Percentiles rank a stretch among this genome's conserved stretches.
phyloP scores from a whole-genome alignment of 2,797 vertebrate genomes.

The Sebastes miniatus region DNA sequence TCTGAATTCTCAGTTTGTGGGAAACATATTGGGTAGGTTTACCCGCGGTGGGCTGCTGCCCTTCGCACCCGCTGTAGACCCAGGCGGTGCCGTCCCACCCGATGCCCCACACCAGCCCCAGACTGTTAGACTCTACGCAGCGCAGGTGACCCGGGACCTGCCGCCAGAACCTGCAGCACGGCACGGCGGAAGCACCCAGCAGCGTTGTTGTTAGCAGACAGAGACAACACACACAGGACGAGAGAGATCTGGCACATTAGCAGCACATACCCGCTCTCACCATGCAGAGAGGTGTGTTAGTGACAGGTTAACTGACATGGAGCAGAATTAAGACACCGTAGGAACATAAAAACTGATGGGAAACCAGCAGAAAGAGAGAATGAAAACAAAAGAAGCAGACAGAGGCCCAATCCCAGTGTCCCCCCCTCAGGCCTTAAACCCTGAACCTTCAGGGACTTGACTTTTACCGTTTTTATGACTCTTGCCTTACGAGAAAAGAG shows the following conservation, averaged over 20 bases:
- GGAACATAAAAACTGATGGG: background rate
- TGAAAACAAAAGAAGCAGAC: background rate
- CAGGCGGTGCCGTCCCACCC: conserved; percentile 93
- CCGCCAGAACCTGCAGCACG: conserved; percentile 93
- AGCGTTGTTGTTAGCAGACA: background rate
- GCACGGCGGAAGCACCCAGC: conserved; percentile 58
- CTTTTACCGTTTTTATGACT: too few relatives aligned
- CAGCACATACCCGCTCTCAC: background rate
- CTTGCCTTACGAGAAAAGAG: too few relatives aligned
- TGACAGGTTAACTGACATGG: background rate
- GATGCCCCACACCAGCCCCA: conserved; percentile 94
- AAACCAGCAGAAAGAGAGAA: background rate
- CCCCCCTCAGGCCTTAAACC: too few relatives aligned
- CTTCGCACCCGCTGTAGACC: conserved; percentile 88
- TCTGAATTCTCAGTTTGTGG: background rate
- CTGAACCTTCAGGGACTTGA: too few relatives aligned
- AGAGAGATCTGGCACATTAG: background rate
- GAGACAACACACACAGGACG: background rate
- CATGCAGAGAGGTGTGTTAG: conserved; percentile 12
- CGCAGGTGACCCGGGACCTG: conserved; percentile 95
- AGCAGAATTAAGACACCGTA: background rate
- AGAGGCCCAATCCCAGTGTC: background rate
- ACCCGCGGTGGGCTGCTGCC: conserved; percentile 88
- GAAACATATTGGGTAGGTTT: conserved; percentile 42
- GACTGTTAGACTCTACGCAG: conserved; percentile 89